Conservation (phyloP, 2,888 invertebrate genomes). For the Norana najaformis region DNA sequence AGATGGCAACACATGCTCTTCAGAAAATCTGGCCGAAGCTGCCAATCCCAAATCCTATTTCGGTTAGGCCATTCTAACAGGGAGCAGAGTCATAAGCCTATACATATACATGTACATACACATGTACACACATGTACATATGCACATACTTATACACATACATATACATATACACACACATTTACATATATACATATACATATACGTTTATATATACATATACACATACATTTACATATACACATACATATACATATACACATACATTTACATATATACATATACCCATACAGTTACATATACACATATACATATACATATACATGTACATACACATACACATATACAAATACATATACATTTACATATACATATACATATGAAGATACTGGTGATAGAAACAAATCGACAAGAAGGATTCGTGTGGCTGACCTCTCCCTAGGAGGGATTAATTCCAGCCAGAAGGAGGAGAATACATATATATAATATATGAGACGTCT, state of each 20-base stretch:
- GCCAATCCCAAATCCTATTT: neutral
- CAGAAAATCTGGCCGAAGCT: neutral
- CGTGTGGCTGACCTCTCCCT: too few species aligned
- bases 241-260: slow-evolving; percentile 10
- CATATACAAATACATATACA: neutral
- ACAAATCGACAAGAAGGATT: neutral
- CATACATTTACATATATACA: neutral
- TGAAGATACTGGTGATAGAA: neutral
- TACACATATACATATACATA: neutral
- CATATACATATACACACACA: too few species aligned
- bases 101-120: too few species aligned
- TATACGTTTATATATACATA: neutral
- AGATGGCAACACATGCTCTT: neutral
- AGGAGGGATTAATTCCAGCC: neutral
- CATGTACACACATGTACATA: too few species aligned
- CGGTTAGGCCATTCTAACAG: neutral
- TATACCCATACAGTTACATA: neutral
- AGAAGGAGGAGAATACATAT: neutral
- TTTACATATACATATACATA: neutral
- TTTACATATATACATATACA: too few species aligned
- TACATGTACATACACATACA: neutral
- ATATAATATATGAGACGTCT: neutral
- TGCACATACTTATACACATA: too few species aligned
- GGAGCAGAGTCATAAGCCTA: too few species aligned
- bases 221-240: neutral